These are phyloP conservation scores for Limosa lapponica DNA, from an alignment of 2,797 vertebrate species.

Conservation along the genomic window DNA sequence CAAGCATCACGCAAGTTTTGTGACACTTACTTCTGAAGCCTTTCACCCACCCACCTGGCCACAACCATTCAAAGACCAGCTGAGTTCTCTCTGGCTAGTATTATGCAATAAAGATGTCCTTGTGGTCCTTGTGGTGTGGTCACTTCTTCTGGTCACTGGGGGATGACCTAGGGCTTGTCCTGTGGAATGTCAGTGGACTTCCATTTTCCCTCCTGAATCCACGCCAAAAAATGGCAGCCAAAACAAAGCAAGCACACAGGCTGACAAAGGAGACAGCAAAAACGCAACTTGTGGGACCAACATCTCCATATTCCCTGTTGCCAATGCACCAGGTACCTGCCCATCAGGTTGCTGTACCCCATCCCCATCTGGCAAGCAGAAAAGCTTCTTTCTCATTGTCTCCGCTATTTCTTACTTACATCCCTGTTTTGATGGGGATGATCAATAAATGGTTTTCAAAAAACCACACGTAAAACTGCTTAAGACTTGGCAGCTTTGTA, in stretches of 20 bases:
- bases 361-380: background rate
- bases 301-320: background rate
- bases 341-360: background rate
- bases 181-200: background rate
- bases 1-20: background rate
- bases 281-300: background rate
- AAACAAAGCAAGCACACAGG: background rate
- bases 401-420: background rate
- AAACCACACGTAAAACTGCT: background rate
- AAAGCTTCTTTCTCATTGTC: background rate
- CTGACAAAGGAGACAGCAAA: background rate
- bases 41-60: background rate
- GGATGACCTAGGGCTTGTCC: background rate
- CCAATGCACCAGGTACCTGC: background rate
- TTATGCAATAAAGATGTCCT: background rate
- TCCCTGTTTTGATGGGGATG: background rate
- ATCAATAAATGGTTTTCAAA: background rate
- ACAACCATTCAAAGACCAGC: background rate
- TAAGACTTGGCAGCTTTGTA: background rate
- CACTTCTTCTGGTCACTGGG: background rate
- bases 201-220: background rate
- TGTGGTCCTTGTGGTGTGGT: background rate
- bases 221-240: background rate
- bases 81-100: background rate
- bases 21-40: background rate